Evolutionary conservation across 2,888 invertebrate genomes (phyloP), one percentile per base, ranked within the genome.

Genomic region (Andrena fulva): DNA sequence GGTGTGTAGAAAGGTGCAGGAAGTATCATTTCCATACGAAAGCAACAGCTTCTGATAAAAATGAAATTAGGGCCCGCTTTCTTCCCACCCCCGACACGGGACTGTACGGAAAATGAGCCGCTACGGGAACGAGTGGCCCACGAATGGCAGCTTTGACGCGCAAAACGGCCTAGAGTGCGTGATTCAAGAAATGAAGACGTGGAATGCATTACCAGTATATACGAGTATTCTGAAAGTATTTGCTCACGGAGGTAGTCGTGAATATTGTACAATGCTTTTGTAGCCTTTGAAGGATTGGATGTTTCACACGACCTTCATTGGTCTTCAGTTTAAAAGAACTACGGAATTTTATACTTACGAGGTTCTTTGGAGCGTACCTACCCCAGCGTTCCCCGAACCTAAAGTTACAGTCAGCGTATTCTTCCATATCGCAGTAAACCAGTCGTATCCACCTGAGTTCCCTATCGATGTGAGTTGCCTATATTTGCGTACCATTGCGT

Each of bases 361-460:
- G 91, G 93, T 92, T 10, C 91, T 92, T 63, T 95, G 94, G 93
- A 94, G 94, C 83, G 91, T 94, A 48, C 94, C 95, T 16, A 94
- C 94, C 5, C 85, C 88, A 16, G 86, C 89, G 24, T 95, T 94
- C 88, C 95, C 95, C 0, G 93, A 94, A 75, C 93, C 95, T 5
- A 94, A 94, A 88, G 94, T 94, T 0, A 94, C 94, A 20, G 94
- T 94, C n/a, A 94, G 93, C 74, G 92, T 95, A 56, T 94, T 91
- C 79, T 94, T 95, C 81, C 93, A 90, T 1, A 88, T 95, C 4
- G 93, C 92, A 83, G 92, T 84, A n/a, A 85, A 74, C 59, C 54
- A 27, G 20, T 24, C 52, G 24, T 84, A 79, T 10, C 85, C 83
- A 42, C 16, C 60, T n/a, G 71, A 83, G 59, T 86, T 66, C 73